Evolutionary conservation across 1,140 invertebrate species (phyloP), one percentile per base, ranked within the genome.

Genomic region (Nymphalis io): DNA sequence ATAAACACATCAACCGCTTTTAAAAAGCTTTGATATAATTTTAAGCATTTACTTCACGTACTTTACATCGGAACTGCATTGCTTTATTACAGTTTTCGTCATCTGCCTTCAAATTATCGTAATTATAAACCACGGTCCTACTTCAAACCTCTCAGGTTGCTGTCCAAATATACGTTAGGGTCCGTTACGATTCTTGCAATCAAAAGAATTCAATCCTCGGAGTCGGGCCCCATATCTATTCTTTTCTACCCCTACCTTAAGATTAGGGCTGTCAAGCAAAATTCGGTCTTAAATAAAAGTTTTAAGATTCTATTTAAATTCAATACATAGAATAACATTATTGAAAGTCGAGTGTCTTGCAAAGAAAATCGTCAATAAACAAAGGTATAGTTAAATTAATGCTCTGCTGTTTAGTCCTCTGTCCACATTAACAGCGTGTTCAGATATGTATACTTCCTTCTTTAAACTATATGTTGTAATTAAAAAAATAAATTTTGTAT

Each of bases 151-250:
- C 89, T 90, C 89, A 79, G 85, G 75, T 89, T 90, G 83, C 82
- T 90, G 88, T 90, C 89, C 89, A 91, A 91, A 91, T 89, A 89
- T 88, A 90, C 89, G 89, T 91, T 91, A 79, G 89, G 89, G 89
- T 85, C 87, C 88, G 89, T 90, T 91, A 89, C 81, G 84, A 77
- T 75, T 78, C 83, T 85, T 80, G 74, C 79, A 87, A 81, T 87
- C 84, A 85, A 91, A 88, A 83, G 88, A 91, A 90, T 87, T 87
- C 80, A 82, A 87, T 89, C 84, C 72, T 73, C 73, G 68, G 75
- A 85, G 73, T 84, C 80, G 83, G 81, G 80, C 87, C 88, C 89
- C 87, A 89, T 91, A 88, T 91, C 88, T 90, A 89, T 90, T 90
- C 88, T 89, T 91, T 75, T 59, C 64, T 79, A 80, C 85, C 89